These are phyloP conservation scores for Arctopsyche grandis DNA, from an alignment of 1,140 invertebrate genomes.

Conservation along the genomic window DNA sequence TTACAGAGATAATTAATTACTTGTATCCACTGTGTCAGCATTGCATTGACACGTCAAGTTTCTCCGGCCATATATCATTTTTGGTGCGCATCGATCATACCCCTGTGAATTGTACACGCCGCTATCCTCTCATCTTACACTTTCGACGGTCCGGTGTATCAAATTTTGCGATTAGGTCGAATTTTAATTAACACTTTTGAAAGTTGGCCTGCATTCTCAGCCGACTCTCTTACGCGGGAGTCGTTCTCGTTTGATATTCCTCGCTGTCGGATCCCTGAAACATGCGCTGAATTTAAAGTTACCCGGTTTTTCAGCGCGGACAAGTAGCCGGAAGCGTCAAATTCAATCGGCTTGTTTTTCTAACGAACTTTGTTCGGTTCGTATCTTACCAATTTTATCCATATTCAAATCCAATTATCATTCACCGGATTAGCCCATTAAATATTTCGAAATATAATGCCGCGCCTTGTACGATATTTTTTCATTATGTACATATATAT, in stretches of 20 bases:
- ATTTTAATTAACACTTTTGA: conserved; percentile 2
- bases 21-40: too few relatives aligned
- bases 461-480: background rate
- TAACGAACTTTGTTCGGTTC: background rate
- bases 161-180: background rate
- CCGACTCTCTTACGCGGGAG: background rate
- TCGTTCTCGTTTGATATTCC: conserved; percentile 13
- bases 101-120: too few relatives aligned
- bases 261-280: background rate
- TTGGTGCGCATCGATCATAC: too few relatives aligned
- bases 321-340: background rate
- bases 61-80: too few relatives aligned
- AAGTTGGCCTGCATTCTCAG: background rate
- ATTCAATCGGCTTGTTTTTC: conserved; percentile 15
- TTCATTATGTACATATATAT: background rate
- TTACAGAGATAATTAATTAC: too few relatives aligned
- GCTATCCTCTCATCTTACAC: too few relatives aligned
- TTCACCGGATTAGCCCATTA: too few relatives aligned
- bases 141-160: too few relatives aligned
- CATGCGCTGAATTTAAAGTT: conserved; percentile 26
- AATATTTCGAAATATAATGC: too few relatives aligned
- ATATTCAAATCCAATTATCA: too few relatives aligned
- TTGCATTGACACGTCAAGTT: too few relatives aligned
- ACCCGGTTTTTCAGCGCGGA: background rate
- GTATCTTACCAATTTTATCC: too few relatives aligned